Conservation (phyloP, 92 coral and sea anemone species). For the Ricordea florida region DNA sequence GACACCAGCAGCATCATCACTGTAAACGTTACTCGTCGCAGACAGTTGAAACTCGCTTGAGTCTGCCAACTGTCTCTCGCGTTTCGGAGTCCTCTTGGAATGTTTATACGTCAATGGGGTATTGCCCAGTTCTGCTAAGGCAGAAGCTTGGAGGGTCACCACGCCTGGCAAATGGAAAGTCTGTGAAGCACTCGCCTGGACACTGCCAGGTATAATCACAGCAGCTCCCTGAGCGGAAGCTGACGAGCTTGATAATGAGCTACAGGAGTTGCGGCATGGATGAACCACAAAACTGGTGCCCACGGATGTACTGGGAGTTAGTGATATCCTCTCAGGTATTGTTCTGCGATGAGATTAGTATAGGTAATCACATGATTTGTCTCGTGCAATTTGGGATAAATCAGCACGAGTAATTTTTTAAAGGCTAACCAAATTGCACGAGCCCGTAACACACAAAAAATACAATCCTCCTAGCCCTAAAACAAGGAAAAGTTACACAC, state of each 20-base stretch:
- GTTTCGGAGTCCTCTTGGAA: constrained; percentile 4
- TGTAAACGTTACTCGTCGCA: constrained; percentile 37
- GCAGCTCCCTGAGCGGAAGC: constrained; percentile 62
- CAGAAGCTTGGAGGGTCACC: constrained; percentile 82
- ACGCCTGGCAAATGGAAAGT: constrained; percentile 78
- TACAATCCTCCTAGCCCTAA: too few relatives aligned
- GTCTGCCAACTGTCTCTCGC: not conserved
- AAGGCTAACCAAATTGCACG: too few relatives aligned
- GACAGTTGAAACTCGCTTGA: constrained; percentile 36
- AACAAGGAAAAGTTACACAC: too few relatives aligned
- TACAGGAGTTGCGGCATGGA: constrained; percentile 56
- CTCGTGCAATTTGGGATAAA: too few relatives aligned
- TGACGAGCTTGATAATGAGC: constrained; percentile 57
- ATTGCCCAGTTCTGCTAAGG: constrained; percentile 68
- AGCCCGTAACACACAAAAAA: too few relatives aligned
- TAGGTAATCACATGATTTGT: too few relatives aligned
- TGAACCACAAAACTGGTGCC: constrained; percentile 51
- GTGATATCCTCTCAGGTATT: constrained; percentile 50
- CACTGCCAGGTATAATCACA: constrained; percentile 74
- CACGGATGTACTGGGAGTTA: constrained; percentile 66
- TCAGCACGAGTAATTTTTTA: too few relatives aligned
- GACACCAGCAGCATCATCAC: not conserved
- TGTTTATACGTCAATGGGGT: constrained; percentile 10
- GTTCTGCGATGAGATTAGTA: too few relatives aligned
- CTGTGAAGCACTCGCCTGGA: constrained; percentile 80